Conservation (phyloP, 1,140 invertebrate genomes). For the Pseudomyrmex sp. region DNA sequence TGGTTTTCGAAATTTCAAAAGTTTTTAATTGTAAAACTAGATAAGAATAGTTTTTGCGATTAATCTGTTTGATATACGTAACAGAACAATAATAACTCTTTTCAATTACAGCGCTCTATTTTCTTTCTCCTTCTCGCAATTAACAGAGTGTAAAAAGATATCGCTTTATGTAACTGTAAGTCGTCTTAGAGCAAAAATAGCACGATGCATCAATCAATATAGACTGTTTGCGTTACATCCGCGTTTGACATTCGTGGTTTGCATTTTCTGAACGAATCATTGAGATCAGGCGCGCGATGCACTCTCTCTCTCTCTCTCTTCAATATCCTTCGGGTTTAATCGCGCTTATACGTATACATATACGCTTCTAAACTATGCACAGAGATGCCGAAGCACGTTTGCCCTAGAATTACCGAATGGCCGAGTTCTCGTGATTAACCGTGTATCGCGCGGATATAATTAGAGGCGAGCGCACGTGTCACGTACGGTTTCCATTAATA, state of each 20-base stretch:
- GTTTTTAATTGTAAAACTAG: neutral
- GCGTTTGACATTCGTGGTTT: neutral
- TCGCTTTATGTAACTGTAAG: neutral
- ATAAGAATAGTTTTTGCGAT: no score
- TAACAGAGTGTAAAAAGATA: no score
- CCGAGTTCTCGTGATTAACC: slow-evolving; percentile 69
- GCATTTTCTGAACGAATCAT: slow-evolving; percentile 41
- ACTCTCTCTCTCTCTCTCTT: neutral
- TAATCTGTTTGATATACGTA: no score
- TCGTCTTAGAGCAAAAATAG: neutral
- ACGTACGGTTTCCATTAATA: slow-evolving; percentile 65
- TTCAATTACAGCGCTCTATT: no score
- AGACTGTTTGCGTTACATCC: neutral
- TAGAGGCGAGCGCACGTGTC: slow-evolving; percentile 68
- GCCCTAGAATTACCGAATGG: slow-evolving; percentile 54
- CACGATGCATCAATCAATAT: neutral
- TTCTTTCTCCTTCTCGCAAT: no score
- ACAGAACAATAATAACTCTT: no score
- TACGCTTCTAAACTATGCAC: slow-evolving; percentile 23
- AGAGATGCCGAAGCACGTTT: slow-evolving; percentile 59
- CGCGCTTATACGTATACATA: slow-evolving; percentile 45
- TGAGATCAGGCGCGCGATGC: slow-evolving; percentile 4
- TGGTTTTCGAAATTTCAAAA: neutral
- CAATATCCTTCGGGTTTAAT: slow-evolving; percentile 52
- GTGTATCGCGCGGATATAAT: slow-evolving; percentile 67